Base-by-base conservation (phyloP, 2,797 vertebrate genomes). In the Parauchenoglanis ngamensis region DNA sequence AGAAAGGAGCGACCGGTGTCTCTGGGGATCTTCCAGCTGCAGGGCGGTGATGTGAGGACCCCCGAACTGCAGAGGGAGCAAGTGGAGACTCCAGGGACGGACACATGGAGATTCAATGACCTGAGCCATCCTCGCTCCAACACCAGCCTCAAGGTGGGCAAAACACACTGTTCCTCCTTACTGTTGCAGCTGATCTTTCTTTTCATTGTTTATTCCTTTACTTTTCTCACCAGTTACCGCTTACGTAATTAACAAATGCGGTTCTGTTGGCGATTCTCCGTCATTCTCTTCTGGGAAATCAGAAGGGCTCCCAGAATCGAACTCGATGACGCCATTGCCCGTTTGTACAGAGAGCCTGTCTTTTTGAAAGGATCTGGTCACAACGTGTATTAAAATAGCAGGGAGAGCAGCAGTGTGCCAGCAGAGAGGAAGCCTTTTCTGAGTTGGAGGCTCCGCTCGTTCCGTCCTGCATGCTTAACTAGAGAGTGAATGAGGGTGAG, bases 1-100 rank as follows among this genome's bases (percentile, higher is more conserved):
- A 99, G 98, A 95, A 99, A 98, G 93, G 98, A 99, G 76, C 97
- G 97, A 25, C 97, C 98, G 0, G 96, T 98, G 92, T 98, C 98
- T 59, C 92, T 99, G 95, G 98, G 97, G 59, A 94, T 99, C 91
- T 99, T 99, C 92, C 97, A 97, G 0, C 93, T 98, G 76, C 95
- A 97, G 85, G 93, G 95, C 80, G 95, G 95, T 89, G 98, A 99
- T 79, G 95, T 95, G 8, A 92, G 97, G 90, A 96, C 96, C 0
- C 95, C 98, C 17, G 97, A 98, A 49, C 85, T 95, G 67, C 97
- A 96, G 88, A 95, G 96, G 89, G 97, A 96, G 72, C 92, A 91
- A 0, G 94, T 93, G 0, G 98, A 98, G 86, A 95, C 96, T 0
- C 96, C 96, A 0, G 96, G 94, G 1, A 96, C 96, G 0, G 98